phyloP scores from a whole-genome alignment of 2,797 vertebrate species.

The Cetoscarus ocellatus region DNA sequence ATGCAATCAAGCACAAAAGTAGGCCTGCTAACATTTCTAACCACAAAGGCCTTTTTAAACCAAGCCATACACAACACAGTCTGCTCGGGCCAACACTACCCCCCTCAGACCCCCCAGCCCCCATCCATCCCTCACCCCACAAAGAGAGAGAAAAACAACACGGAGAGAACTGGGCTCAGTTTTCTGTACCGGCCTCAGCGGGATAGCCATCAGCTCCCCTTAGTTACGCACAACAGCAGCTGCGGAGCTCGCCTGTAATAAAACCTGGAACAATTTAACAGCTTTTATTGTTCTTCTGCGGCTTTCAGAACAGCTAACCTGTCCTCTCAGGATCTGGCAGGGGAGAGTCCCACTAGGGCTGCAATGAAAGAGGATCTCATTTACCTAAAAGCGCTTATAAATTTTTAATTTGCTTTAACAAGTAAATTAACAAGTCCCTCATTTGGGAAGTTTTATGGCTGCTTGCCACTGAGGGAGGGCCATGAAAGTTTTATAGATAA shows the following conservation, averaged over 20 bases:
- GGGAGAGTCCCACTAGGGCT: constrained; percentile 88
- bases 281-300: constrained; percentile 98
- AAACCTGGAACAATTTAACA: constrained; percentile 95
- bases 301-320: constrained; percentile 92
- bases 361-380: constrained; percentile 99
- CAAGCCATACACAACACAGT: constrained; percentile 59
- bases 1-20: constrained; percentile 81
- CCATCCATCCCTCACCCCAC: constrained; percentile 42
- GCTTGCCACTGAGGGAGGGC: constrained; percentile 95
- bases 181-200: constrained; percentile 71
- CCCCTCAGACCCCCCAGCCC: constrained; percentile 42
- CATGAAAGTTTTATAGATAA: constrained; percentile 99
- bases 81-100: constrained; percentile 14
- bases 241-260: constrained; percentile 90
- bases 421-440: constrained; percentile 99
- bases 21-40: constrained; percentile 72
- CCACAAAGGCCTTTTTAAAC: constrained; percentile 79
- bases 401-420: constrained; percentile 99
- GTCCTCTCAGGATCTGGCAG: constrained; percentile 90
- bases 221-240: constrained; percentile 94
- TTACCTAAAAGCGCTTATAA: constrained; percentile 99
- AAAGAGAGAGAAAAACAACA: constrained; percentile 43
- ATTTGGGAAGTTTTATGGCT: constrained; percentile 99
- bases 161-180: constrained; percentile 60
- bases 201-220: constrained; percentile 86